Percentiles rank a stretch among this genome's conserved stretches.
These are phyloP conservation scores for Macquaria ambigua DNA, from an alignment of 2,113 vertebrate species.

Conservation along the genomic window DNA sequence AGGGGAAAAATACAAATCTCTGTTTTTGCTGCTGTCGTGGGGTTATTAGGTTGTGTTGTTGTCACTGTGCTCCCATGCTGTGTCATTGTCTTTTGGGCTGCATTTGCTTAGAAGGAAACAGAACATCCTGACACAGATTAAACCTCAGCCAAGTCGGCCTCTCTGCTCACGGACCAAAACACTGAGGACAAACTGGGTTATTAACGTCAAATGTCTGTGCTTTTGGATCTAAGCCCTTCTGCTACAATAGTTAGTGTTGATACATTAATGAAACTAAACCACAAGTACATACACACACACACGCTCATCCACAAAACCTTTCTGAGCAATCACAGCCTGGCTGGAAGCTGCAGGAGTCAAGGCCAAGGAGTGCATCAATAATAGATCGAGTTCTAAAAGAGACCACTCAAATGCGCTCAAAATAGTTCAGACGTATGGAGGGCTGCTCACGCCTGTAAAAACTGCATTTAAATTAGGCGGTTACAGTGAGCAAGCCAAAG, in stretches of 20 bases:
- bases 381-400: conserved; percentile 12
- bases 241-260: not conserved
- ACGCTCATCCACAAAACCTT: not conserved
- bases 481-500: not conserved
- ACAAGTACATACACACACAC: not conserved
- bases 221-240: conserved; percentile 5
- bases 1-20: not conserved
- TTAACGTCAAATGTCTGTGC: not conserved
- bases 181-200: not conserved
- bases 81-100: conserved; percentile 45
- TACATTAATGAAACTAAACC: not conserved
- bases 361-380: conserved; percentile 19
- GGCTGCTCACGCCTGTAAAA: not conserved
- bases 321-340: conserved; percentile 1
- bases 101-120: conserved; percentile 42
- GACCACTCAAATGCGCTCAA: not conserved
- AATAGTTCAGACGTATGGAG: conserved; percentile 12
- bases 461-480: not conserved
- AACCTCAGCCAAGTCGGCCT: conserved; percentile 38
- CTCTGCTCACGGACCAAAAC: conserved; percentile 36
- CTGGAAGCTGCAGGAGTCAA: not conserved
- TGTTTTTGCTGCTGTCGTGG: not conserved
- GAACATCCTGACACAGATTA: conserved; percentile 54
- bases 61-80: conserved; percentile 12
- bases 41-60: conserved; percentile 17